Base-by-base conservation (phyloP, 2,888 invertebrate genomes). In the Drosophila setosimentum region DNA sequence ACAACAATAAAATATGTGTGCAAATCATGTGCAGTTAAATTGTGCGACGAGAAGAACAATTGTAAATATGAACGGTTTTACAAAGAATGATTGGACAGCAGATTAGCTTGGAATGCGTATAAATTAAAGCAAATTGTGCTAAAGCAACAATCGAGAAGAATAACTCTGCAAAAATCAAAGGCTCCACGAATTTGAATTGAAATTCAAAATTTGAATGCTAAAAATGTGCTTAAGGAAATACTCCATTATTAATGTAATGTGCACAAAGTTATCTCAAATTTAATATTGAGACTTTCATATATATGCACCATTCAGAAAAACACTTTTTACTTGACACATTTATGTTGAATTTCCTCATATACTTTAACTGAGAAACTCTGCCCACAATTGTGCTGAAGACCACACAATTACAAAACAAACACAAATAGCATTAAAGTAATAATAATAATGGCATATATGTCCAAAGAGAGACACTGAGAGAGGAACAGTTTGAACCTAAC, bases 361-460 rank as follows among this genome's bases (percentile, higher is more conserved):
- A 57, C 57, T 62, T 60, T 21, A 57, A 24, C 33, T 58, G 33
- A 48, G 60, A 59, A 76, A 54, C 63, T 57, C 45, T 66, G 63
- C n/a, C 65, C 65, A 61, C 62, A 70, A 73, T 51, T 54, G 30
- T 74, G 66, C 68, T 64, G 45, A 71, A 76, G 72, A 77, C 73
- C 50, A 37, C 24, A 51, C 58, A 60, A 35, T 61, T 69, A 58
- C 62, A 60, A 77, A 71, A 57, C 30, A 63, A 70, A 75, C 40
- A 29, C 70, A 68, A 69, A 69, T 65, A 87, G 63, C 63, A 77
- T 73, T 67, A 65, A 70, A 70, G 70, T 84, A 68, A 78, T 76
- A 68, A 69, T 68, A 48, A 60, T 70, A 50, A 71, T 69, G 37
- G 54, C 50, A 61, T 37, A 61, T 60, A 67, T 37, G 53, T 59